A percentile compares a stretch with the other conserved stretches of the same genome.
These are phyloP conservation scores for Macrochelys suwanniensis DNA, from an alignment of 2,797 vertebrate species.

Conservation along the genomic window DNA sequence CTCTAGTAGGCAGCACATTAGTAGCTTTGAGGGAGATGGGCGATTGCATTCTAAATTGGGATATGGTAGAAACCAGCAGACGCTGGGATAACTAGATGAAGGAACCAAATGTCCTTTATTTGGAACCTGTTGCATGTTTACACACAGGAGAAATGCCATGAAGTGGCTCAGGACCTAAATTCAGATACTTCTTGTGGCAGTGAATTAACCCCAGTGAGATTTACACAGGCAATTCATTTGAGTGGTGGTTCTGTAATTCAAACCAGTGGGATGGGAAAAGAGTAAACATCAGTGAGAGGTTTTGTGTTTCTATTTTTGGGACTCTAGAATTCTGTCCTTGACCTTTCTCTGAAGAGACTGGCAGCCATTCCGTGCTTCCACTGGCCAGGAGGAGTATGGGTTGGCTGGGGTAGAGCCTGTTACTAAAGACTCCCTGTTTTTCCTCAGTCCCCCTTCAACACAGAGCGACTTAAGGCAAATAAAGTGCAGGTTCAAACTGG, in stretches of 20 bases:
- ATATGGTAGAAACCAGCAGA: constrained; percentile 12
- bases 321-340: constrained; percentile 21
- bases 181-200: constrained; percentile 31
- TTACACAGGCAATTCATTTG: neutral
- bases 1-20: neutral
- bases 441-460: neutral
- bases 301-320: neutral
- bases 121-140: constrained; percentile 49
- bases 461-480: neutral
- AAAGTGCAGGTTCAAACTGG: neutral
- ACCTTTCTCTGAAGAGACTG: constrained; percentile 32
- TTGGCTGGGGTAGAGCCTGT: neutral
- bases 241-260: neutral
- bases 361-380: constrained; percentile 40
- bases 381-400: neutral
- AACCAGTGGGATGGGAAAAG: neutral
- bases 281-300: neutral
- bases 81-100: neutral
- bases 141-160: neutral
- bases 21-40: constrained; percentile 30
- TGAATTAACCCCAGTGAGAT: neutral
- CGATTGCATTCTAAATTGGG: constrained; percentile 11
- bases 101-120: constrained; percentile 46
- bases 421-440: neutral
- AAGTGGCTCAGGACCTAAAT: constrained; percentile 53